Evolutionary conservation across 1,140 invertebrate species (phyloP), one percentile per base, ranked within the genome.

Genomic region (Colletes gigas): DNA sequence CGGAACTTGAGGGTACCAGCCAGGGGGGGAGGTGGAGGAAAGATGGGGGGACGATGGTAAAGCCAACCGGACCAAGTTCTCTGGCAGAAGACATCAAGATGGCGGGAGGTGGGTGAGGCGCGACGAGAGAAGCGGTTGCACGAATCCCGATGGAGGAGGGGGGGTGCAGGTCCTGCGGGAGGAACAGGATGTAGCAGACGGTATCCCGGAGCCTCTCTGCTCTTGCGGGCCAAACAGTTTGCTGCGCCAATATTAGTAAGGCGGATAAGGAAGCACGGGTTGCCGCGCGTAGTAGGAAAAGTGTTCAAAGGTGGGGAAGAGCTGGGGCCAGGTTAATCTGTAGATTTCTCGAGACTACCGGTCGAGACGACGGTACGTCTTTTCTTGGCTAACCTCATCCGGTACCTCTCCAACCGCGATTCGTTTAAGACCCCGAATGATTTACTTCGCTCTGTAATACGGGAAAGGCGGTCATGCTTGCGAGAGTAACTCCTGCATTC

Each of bases 231-330:
- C 83, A 81, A 90, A 91, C 88, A 88, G 91, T 91, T 90, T 91
- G 87, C 89, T 77, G 81, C 80, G 74, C 81, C 82, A 85, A 91
- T 91, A 92, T 92, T 90, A 85, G 77, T 78, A 83, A 62, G 75
- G 81, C 55, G 73, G 80, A 83, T 83, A 87, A 85, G 81, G 75
- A 68, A 84, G 69, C 73, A 62, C 52, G 65, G 30, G 60, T 62
- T 55, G 66, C 60, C 44, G 9, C 65, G 65, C 19, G n/a, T 54
- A 59, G 76, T 52, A 4, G 68, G 73, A 47, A 30, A 54, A 41
- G 9, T 19, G 44, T 19, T 41, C 19, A 52, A 78, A 63, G 30
- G 62, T 68, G 47, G 81, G 67, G 68, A 52, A 68, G 55, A 44
- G 47, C 14, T 62, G 66, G 6, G 72, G 66, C 55, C 68, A 70